These are phyloP conservation scores for Dendrolimus kikuchii DNA, from an alignment of 1,140 invertebrate genomes.

Conservation along the genomic window DNA sequence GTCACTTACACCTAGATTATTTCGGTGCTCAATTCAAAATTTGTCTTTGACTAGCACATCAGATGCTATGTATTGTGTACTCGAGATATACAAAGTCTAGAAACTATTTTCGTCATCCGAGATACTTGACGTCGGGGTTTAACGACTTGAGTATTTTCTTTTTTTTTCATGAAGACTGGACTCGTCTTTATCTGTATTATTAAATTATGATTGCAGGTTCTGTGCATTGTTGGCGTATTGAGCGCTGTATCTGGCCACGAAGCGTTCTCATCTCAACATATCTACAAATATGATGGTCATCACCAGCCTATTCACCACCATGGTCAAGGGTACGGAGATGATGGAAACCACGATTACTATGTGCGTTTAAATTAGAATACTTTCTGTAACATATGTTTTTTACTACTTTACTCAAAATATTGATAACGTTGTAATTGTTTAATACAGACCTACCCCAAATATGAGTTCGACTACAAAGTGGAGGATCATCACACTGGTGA, in stretches of 20 bases:
- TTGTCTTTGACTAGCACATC: too few relatives aligned
- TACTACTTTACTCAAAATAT: too few relatives aligned
- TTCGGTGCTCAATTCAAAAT: too few relatives aligned
- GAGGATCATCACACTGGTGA: constrained; percentile 38
- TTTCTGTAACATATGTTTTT: too few relatives aligned
- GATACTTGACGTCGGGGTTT: too few relatives aligned
- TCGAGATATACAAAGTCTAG: too few relatives aligned
- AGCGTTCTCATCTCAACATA: constrained; percentile 16
- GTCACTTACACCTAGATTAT: too few relatives aligned
- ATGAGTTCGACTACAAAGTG: constrained; percentile 24
- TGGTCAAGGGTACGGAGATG: constrained; percentile 31
- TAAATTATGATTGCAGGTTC: constrained; percentile 12
- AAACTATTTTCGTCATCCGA: too few relatives aligned
- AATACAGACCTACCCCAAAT: not conserved
- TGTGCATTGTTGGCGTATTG: constrained; percentile 18
- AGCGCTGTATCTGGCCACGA: constrained; percentile 9
- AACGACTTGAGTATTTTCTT: too few relatives aligned
- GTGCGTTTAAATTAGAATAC: not conserved
- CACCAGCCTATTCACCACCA: constrained; percentile 7
- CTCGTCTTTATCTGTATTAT: not conserved
- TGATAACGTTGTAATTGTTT: too few relatives aligned
- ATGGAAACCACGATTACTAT: not conserved
- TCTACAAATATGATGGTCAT: constrained; percentile 20
- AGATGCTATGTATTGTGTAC: too few relatives aligned
- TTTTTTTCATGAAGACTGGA: too few relatives aligned